Percentiles rank a stretch among this genome's conserved stretches.
Evolutionary conservation across 2,113 vertebrate genomes (phyloP).

Genomic region (Pundamilia nyererei): DNA sequence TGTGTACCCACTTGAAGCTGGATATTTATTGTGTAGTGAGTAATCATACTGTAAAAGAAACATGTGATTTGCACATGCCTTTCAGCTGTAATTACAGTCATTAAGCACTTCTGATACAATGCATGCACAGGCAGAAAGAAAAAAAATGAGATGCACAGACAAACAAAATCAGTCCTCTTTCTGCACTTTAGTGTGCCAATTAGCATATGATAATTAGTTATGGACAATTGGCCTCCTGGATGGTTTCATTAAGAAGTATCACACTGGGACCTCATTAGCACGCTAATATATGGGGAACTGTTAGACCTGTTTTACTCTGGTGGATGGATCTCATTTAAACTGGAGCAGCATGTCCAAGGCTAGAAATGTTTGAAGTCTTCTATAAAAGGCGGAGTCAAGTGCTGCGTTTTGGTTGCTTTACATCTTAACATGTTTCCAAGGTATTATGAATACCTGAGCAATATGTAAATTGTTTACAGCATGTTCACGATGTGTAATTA

Average conservation of each 20-base stretch:
- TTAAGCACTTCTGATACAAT: conserved; percentile 46
- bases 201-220: conserved; percentile 73
- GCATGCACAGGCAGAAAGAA: not conserved
- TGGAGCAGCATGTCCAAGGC: conserved; percentile 9
- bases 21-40: not conserved
- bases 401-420: conserved; percentile 2
- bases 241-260: conserved; percentile 71
- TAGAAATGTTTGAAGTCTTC: not conserved
- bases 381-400: conserved; percentile 13
- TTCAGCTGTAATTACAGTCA: conserved; percentile 38
- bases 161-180: conserved; percentile 44
- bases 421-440: not conserved
- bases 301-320: conserved; percentile 45
- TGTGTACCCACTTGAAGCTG: not conserved
- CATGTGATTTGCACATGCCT: conserved; percentile 4
- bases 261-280: conserved; percentile 70
- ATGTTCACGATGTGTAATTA: conserved; percentile 24
- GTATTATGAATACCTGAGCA: not conserved
- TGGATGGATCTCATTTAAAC: conserved; percentile 32
- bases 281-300: conserved; percentile 52
- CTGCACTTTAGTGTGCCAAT: conserved; percentile 56
- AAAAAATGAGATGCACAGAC: conserved; percentile 16
- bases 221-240: conserved; percentile 70
- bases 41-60: conserved; percentile 27
- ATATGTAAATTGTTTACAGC: conserved; percentile 14